Evolutionary conservation across 2,888 invertebrate genomes (phyloP), one percentile per base, ranked within the genome.

Genomic region (Chirona hameri): DNA sequence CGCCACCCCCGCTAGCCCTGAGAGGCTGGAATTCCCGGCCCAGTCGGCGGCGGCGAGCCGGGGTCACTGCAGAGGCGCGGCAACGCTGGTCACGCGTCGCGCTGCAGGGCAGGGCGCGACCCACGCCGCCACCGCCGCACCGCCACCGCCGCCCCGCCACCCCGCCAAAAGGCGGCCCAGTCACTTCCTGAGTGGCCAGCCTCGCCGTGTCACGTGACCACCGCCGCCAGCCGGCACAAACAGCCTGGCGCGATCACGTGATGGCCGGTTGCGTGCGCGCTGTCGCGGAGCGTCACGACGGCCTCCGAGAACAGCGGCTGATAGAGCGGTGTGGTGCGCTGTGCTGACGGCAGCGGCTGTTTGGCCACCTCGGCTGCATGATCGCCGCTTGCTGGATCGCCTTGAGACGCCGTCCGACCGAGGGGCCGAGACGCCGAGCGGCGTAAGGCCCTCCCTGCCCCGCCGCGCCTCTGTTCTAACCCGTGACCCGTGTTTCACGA

Each of bases 1-100:
- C 60, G 57, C 57, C 57, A 57, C 57, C 57, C 7, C 60, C 60
- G 60, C 7, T n/a, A 60, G 60, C 60, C 60, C 60, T n/a, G 60
- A 60, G 60, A 60, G 21, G 60, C 60, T n/a, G 60, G 60, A 60
- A 60, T 60, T 60, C 60, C 60, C 60, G 60, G n/a, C 60, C n/a
- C 24, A 2, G n/a, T n/a, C 2, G 60, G 10, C 60, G 12, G 9
- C n/a, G 5, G 24, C 14, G 3, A 7, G n/a, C 60, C 48, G 48
- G 48, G 48, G 48, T 12, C 48, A 48, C 48, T 48, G 48, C 48
- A 48, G 48, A 48, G 48, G 7, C 48, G 60, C 7, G 60, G 60
- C 21, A 7, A 4, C n/a, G n/a, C 24, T 10, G 60, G 60, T 60
- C 60, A 60, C 60, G 60, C 60, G n/a, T n/a, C 60, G 60, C n/a